A percentile compares a stretch with the other conserved stretches of the same genome.
Conservation (phyloP, 2,113 vertebrate species). For the Mus spicilegus region DNA sequence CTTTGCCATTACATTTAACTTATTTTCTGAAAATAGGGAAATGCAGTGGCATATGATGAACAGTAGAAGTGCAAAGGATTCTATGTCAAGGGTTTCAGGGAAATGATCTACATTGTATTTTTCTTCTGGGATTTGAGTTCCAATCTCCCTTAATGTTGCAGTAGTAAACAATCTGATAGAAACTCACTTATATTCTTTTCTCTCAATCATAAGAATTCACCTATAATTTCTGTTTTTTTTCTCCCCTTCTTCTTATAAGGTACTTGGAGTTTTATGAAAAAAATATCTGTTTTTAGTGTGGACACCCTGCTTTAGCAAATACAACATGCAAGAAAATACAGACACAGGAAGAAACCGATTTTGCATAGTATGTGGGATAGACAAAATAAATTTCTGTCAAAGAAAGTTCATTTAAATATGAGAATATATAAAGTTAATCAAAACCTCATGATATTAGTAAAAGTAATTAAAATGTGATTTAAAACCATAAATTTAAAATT, state of each 20-base stretch:
- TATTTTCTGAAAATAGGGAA: background rate
- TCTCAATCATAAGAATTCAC: background rate
- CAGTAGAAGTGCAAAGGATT: background rate
- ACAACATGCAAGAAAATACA: background rate
- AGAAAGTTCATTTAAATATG: background rate
- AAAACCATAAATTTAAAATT: too few species aligned
- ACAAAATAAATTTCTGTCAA: background rate
- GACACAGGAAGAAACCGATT: background rate
- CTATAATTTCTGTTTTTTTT: background rate
- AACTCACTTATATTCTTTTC: constrained; percentile 41
- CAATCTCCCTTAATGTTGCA: constrained; percentile 10
- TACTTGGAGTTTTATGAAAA: background rate
- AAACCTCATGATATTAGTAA: too few species aligned
- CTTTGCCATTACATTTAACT: constrained; percentile 36
- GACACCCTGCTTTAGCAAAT: background rate
- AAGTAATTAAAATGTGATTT: too few species aligned
- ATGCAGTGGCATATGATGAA: constrained; percentile 1
- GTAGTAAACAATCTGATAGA: background rate
- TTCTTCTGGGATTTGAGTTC: constrained; percentile 49
- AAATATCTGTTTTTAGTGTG: background rate
- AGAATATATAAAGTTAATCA: too few species aligned
- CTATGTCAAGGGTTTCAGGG: background rate
- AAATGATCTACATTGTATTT: background rate
- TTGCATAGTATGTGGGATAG: background rate
- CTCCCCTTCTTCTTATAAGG: background rate